These are phyloP conservation scores for Drosophila subquinaria DNA, from an alignment of 2,888 invertebrate species.

Conservation along the genomic window DNA sequence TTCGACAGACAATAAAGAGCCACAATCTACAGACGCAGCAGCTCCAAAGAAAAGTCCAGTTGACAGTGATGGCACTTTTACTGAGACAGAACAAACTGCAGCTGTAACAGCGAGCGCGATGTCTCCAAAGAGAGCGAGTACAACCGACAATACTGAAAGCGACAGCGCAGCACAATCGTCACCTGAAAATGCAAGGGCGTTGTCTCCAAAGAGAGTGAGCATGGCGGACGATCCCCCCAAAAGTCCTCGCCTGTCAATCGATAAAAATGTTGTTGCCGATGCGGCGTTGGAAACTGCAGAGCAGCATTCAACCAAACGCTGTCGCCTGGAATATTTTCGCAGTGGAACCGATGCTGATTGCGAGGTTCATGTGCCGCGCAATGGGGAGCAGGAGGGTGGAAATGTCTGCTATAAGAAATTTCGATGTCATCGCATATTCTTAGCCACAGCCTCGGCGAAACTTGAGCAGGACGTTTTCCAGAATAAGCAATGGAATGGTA, in stretches of 20 bases:
- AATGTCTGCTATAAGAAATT: conserved; percentile 58
- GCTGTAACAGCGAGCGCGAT: not conserved
- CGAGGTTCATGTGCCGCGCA: conserved; percentile 52
- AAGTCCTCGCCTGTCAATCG: not conserved
- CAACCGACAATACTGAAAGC: not conserved
- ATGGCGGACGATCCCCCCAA: not conserved
- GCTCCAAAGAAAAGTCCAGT: not conserved
- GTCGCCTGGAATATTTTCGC: conserved; percentile 51
- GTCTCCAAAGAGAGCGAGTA: not conserved
- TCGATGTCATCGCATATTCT: conserved; percentile 58
- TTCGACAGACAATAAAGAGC: not conserved
- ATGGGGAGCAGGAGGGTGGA: not conserved
- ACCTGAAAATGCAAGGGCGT: too few species aligned
- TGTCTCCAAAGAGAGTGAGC: not conserved
- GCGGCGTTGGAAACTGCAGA: not conserved
- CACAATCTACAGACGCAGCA: not conserved
- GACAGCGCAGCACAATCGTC: not conserved
- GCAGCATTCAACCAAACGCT: conserved; percentile 16
- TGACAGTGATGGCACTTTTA: not conserved
- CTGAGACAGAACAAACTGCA: not conserved
- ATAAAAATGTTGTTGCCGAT: not conserved
- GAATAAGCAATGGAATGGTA: conserved; percentile 58
- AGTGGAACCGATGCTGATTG: conserved; percentile 54
- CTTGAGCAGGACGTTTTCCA: conserved; percentile 58
- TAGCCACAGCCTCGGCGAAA: conserved; percentile 62